These are phyloP conservation scores for Alethe diademata DNA, from an alignment of 2,113 vertebrate species.

Conservation along the genomic window DNA sequence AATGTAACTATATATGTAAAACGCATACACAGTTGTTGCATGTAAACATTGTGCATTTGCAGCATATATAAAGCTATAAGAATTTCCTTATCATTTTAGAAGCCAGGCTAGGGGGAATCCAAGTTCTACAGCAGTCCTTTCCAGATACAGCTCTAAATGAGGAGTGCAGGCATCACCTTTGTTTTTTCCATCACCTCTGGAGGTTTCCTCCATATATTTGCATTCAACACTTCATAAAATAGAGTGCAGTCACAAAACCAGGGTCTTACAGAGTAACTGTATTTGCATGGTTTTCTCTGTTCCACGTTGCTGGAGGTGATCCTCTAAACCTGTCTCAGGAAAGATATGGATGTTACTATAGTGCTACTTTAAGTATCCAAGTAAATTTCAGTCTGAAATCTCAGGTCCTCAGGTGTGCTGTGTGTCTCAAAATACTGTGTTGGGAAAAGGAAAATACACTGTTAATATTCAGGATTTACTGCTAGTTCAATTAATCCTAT, in stretches of 20 bases:
- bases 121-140: neutral
- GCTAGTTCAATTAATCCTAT: neutral
- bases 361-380: neutral
- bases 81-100: neutral
- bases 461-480: neutral
- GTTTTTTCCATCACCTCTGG: neutral
- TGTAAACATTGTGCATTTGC: neutral
- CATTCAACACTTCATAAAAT: neutral
- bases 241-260: neutral
- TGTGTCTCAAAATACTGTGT: neutral
- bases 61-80: neutral
- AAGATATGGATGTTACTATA: neutral
- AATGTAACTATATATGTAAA: neutral
- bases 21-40: neutral
- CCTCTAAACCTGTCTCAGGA: neutral
- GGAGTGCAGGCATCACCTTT: neutral
- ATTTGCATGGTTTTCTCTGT: neutral
- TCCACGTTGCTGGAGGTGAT: rapidly evolving
- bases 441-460: neutral
- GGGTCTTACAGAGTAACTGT: neutral
- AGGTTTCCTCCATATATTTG: neutral
- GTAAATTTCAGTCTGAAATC: neutral
- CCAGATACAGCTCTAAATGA: neutral
- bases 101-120: neutral
- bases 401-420: neutral